Percentiles rank a stretch among this genome's conserved stretches.
Conservation (phyloP, 92 coral and sea anemone species). For the Porites rus region DNA sequence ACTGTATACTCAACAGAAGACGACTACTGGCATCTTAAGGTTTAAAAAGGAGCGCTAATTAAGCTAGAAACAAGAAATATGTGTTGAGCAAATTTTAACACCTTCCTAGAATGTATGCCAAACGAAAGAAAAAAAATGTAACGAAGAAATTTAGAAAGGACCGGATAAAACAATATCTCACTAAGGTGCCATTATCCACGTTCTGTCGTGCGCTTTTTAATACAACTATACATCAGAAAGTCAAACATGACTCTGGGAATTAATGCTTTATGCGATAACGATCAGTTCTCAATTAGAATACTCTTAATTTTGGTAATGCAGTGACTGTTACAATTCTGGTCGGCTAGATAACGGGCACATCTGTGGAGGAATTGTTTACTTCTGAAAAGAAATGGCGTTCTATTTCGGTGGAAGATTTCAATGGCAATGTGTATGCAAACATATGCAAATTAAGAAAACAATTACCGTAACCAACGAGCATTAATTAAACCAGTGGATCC, state of each 20-base stretch:
- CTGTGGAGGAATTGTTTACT: slow-evolving; percentile 3
- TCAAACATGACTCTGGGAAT: neutral
- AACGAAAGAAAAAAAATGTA: neutral
- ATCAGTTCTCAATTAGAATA: neutral
- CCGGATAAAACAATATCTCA: slow-evolving; percentile 4
- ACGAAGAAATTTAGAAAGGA: too few relatives aligned
- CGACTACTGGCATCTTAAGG: too few relatives aligned
- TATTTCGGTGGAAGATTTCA: neutral
- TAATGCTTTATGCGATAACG: neutral
- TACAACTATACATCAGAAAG: neutral
- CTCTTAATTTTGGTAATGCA: neutral
- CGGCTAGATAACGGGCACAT: neutral
- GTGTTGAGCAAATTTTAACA: too few relatives aligned
- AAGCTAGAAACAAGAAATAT: too few relatives aligned
- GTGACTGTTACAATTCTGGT: neutral
- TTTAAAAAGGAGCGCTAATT: too few relatives aligned
- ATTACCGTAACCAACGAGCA: slow-evolving; percentile 23
- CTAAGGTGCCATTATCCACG: neutral
- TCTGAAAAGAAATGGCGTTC: neutral
- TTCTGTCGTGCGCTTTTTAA: too few relatives aligned
- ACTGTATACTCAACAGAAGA: too few relatives aligned
- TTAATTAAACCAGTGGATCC: slow-evolving; percentile 12
- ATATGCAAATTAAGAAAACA: slow-evolving; percentile 26
- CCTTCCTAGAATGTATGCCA: too few relatives aligned
- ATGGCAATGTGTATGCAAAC: neutral